Evolutionary conservation across 2,888 invertebrate species (phyloP), one percentile per base, ranked within the genome.

Genomic region (Thereva unica): DNA sequence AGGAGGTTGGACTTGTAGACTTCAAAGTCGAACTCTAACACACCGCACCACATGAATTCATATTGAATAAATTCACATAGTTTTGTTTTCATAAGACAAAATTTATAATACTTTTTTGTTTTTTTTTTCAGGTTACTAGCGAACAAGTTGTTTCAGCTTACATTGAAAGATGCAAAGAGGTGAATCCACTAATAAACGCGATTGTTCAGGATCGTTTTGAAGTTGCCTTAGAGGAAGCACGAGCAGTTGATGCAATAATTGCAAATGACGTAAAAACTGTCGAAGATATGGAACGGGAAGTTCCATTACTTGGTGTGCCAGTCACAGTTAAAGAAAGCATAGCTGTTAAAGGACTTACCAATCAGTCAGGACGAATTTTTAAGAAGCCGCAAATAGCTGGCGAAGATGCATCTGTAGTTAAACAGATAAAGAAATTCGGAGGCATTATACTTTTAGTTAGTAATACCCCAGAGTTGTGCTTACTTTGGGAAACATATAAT

Each of bases 401-500:
- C 63, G 82, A 85, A 50, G 93, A 95, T 80, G 93, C 94, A 0
- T 87, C 87, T 0, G 86, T 86, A 4, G 88, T 95, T 3, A 82
- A 83, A 54, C 81, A 85, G 47, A 86, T 92, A 63, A 85, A 87
- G 71, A 84, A 87, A 53, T 92, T 91, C 49, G 95, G 96, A 0
- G 93, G 89, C 38, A 92, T 96, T 70, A 90, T 92, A 3, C 80
- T 96, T 56, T 87, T 92, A 3, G 89, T 94, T 3, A 95, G 95
- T 44, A 97, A 95, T 78, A 91, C 93, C 0, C 94, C 95, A 1
- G 95, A 96, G 76, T 83, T 94, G 55, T 95, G 95, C 75, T 84
- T 95, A 86, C 92, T 92, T 83, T 93, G 92, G 89, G 95, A 97
- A 80, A 92, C 93, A 0, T 88, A 87, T 73, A 97, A 97, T 81